phyloP scores from a whole-genome alignment of 2,888 invertebrate genomes.

The Poecilus cupreus region DNA sequence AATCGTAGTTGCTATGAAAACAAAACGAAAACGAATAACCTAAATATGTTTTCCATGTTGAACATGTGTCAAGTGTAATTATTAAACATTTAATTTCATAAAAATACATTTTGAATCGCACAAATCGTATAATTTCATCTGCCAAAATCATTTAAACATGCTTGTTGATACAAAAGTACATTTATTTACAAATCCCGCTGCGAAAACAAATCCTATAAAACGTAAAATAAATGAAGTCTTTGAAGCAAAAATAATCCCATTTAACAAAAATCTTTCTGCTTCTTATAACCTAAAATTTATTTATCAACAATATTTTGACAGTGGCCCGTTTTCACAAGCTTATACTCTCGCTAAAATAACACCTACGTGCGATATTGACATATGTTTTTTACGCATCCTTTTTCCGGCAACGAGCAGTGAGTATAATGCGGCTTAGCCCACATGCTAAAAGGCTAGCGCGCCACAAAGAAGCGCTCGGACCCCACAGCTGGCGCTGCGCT shows the following conservation, averaged over 20 bases:
- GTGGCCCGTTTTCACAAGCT: constrained; percentile 27
- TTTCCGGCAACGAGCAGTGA: constrained; percentile 2
- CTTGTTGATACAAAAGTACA: not conserved
- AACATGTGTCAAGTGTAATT: too few relatives aligned
- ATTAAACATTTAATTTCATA: too few relatives aligned
- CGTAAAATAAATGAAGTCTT: constrained; percentile 35
- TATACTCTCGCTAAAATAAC: constrained; percentile 45
- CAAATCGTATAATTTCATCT: too few relatives aligned
- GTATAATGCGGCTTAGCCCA: constrained; percentile 43
- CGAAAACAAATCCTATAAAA: constrained; percentile 19
- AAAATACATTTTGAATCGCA: too few relatives aligned
- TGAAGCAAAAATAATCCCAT: constrained; percentile 35
- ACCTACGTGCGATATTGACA: constrained; percentile 54
- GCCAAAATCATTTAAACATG: not conserved
- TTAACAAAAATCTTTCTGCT: constrained; percentile 21
- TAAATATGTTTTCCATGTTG: too few relatives aligned
- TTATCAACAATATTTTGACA: constrained; percentile 43
- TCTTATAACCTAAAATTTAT: constrained; percentile 19
- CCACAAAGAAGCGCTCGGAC: constrained; percentile 10
- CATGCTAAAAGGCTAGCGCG: constrained; percentile 37
- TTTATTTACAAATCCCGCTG: constrained; percentile 12
- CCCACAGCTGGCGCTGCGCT: constrained; percentile 31
- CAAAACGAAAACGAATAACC: too few relatives aligned
- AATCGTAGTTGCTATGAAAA: too few relatives aligned
- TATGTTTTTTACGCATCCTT: constrained; percentile 48